Evolutionary conservation across 2,113 vertebrate genomes (phyloP).

Genomic region (Pseudorhombus dupliciocellatus): DNA sequence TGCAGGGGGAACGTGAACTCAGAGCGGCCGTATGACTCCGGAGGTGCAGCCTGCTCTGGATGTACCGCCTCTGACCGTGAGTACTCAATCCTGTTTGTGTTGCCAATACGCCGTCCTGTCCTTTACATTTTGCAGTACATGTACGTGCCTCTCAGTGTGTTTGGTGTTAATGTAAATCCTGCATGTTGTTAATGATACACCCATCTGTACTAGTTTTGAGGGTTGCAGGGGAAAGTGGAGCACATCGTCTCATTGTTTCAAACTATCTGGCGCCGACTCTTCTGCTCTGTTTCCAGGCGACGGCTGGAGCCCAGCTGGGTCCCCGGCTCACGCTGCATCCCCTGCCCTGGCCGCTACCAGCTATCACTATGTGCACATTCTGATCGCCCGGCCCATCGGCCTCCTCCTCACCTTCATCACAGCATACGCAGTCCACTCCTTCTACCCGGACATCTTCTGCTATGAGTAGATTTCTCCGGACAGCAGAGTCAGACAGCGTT

Average conservation of each 20-base stretch:
- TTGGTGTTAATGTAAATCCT: no score
- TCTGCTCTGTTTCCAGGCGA: slow-evolving; percentile 21
- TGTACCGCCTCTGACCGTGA: slow-evolving; percentile 83
- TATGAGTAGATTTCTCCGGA: slow-evolving; percentile 60
- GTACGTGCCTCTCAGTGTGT: no score
- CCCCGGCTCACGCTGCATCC: slow-evolving; percentile 46
- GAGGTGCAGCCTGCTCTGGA: slow-evolving; percentile 43
- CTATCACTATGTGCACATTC: slow-evolving; percentile 42
- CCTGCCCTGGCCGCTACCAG: neutral
- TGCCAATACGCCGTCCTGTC: no score
- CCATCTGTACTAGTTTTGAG: no score
- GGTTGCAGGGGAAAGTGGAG: no score
- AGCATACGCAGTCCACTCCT: slow-evolving; percentile 46
- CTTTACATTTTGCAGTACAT: no score
- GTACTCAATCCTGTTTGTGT: slow-evolving; percentile 43
- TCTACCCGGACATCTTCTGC: slow-evolving; percentile 75
- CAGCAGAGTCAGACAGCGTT: neutral
- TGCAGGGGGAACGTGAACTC: slow-evolving; percentile 62
- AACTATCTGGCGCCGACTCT: neutral
- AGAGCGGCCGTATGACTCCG: slow-evolving; percentile 55
- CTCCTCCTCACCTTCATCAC: slow-evolving; percentile 51
- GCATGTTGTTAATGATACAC: no score
- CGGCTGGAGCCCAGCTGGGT: slow-evolving; percentile 75
- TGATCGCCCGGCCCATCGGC: slow-evolving; percentile 66
- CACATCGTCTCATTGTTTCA: no score